These are phyloP conservation scores for Hyles euphorbiae DNA, from an alignment of 1,140 invertebrate genomes.

Conservation along the genomic window DNA sequence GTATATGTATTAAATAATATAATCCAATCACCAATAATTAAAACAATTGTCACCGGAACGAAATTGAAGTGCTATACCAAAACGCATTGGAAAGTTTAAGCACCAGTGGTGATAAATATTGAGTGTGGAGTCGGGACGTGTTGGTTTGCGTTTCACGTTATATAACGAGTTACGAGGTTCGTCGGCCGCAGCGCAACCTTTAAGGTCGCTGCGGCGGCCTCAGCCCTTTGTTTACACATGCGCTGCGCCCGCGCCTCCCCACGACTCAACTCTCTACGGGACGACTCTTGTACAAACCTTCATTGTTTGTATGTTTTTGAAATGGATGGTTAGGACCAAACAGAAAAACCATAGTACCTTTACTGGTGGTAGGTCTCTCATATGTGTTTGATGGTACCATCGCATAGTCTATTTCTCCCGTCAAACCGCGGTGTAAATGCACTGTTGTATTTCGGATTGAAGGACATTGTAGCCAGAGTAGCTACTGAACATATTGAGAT, in stretches of 20 bases:
- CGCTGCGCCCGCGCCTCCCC: constrained; percentile 13
- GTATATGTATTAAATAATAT: too few species aligned
- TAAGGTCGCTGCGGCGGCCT: constrained; percentile 44
- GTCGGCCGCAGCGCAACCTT: constrained; percentile 47
- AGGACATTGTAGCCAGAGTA: too few species aligned
- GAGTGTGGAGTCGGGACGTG: constrained; percentile 9
- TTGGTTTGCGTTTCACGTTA: constrained; percentile 40
- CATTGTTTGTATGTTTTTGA: background rate
- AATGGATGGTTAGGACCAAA: background rate
- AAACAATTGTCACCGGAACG: too few species aligned
- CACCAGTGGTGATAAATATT: constrained; percentile 17
- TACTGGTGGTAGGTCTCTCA: background rate
- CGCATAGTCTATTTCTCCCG: too few species aligned
- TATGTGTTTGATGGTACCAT: too few species aligned
- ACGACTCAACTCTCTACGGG: constrained; percentile 16
- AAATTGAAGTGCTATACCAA: background rate
- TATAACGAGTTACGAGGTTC: constrained; percentile 40
- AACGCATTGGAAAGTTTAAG: constrained; percentile 24
- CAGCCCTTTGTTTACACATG: constrained; percentile 32
- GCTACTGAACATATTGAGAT: too few species aligned
- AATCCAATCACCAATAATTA: too few species aligned
- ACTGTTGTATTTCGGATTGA: too few species aligned
- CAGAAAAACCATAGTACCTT: background rate
- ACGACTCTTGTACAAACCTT: background rate
- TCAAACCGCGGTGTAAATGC: too few species aligned